Evolutionary conservation across 2,797 vertebrate genomes (phyloP).

Genomic region (Lophius americanus): DNA sequence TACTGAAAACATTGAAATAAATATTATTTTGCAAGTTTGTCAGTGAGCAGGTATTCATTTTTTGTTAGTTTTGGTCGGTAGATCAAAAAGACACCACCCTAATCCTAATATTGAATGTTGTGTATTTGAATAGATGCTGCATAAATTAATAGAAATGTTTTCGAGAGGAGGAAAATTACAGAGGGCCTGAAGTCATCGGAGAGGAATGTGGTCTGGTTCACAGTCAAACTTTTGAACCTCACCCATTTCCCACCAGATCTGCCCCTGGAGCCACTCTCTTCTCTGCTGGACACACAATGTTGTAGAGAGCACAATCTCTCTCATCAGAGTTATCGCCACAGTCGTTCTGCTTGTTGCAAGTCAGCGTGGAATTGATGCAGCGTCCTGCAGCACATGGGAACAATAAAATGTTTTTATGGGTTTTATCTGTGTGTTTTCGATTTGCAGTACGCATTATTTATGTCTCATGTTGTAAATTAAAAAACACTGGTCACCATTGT

Average conservation of each 20-base stretch:
- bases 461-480: background rate
- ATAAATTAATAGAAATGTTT: too few species aligned
- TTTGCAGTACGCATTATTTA: background rate
- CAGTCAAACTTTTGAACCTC: slow-evolving; percentile 36
- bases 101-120: background rate
- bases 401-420: background rate
- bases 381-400: slow-evolving; percentile 79
- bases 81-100: background rate
- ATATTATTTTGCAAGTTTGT: too few species aligned
- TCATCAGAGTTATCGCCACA: slow-evolving; percentile 94
- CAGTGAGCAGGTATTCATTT: too few species aligned
- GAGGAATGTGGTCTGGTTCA: slow-evolving; percentile 2
- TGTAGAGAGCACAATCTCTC: slow-evolving; percentile 78
- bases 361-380: slow-evolving; percentile 84
- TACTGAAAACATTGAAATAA: too few species aligned
- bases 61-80: background rate
- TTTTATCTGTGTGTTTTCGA: background rate
- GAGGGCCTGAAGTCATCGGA: background rate
- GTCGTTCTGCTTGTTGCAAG: slow-evolving; percentile 92
- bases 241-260: slow-evolving; percentile 86
- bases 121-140: background rate
- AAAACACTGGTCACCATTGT: slow-evolving; percentile 80
- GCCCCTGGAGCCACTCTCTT: slow-evolving; percentile 76
- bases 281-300: slow-evolving; percentile 67
- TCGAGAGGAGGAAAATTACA: background rate